Evolutionary conservation across 2,797 vertebrate genomes (phyloP).

Genomic region (Masticophis lateralis): DNA sequence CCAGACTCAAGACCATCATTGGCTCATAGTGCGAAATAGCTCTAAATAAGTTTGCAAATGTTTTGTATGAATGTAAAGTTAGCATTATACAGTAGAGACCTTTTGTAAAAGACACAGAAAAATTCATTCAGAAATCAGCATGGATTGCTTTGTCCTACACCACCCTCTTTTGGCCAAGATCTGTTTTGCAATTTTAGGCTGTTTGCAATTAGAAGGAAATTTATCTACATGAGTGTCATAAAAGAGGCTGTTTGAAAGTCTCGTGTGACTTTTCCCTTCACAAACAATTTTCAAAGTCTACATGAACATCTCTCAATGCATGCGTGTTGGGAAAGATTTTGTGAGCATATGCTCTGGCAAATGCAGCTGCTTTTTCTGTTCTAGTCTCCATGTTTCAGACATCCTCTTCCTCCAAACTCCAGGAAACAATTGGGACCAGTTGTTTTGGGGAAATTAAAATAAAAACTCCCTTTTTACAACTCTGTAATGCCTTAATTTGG

Average conservation of each 20-base stretch:
- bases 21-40: background rate
- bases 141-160: slow-evolving; percentile 43
- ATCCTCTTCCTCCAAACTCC: background rate
- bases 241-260: background rate
- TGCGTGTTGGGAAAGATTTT: background rate
- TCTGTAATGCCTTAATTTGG: background rate
- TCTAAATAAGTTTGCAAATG: background rate
- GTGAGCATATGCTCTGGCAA: background rate
- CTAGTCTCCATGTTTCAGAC: background rate
- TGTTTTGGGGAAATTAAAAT: background rate
- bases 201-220: background rate
- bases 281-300: background rate
- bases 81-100: background rate
- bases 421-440: background rate
- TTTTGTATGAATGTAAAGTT: background rate
- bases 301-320: background rate
- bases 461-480: background rate
- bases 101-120: background rate
- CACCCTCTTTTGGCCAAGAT: slow-evolving; percentile 61
- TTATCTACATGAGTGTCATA: background rate
- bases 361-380: background rate
- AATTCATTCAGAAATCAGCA: background rate
- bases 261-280: background rate
- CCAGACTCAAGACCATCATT: background rate
- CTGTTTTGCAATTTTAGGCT: background rate